Evolutionary conservation across 2,888 invertebrate species (phyloP).

Genomic region (Leptinotarsa haldemani): DNA sequence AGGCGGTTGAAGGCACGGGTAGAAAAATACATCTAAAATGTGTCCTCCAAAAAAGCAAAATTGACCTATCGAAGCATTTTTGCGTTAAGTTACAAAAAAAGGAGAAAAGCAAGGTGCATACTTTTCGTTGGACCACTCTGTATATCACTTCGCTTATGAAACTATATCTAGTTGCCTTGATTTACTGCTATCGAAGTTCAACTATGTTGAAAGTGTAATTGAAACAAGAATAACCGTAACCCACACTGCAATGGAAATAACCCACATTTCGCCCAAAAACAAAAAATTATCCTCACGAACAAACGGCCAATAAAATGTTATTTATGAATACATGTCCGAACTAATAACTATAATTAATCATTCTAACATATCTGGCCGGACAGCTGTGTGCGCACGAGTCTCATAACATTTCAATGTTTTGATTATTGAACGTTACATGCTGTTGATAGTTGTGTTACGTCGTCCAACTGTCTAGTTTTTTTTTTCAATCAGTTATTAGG

Average conservation of each 20-base stretch:
- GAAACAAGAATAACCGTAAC: constrained; percentile 14
- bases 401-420: constrained; percentile 4
- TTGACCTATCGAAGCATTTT: too few relatives aligned
- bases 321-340: constrained; percentile 27
- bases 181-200: background rate
- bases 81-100: too few relatives aligned
- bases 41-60: too few relatives aligned
- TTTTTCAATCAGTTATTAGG: background rate
- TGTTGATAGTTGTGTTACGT: background rate
- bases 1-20: too few relatives aligned
- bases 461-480: background rate
- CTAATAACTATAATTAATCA: constrained; percentile 29
- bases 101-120: too few relatives aligned
- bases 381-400: constrained; percentile 1
- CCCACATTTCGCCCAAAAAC: constrained; percentile 33
- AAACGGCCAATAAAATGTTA: constrained; percentile 34
- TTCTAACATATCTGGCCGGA: constrained; percentile 15
- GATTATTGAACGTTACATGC: constrained; percentile 17
- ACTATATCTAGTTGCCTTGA: background rate
- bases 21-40: too few relatives aligned
- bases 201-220: background rate
- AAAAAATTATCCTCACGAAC: constrained; percentile 28
- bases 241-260: constrained; percentile 38
- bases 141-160: too few relatives aligned
- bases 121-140: too few relatives aligned